Conservation (phyloP, 2,113 vertebrate species). For the Ovibos moschatus region DNA sequence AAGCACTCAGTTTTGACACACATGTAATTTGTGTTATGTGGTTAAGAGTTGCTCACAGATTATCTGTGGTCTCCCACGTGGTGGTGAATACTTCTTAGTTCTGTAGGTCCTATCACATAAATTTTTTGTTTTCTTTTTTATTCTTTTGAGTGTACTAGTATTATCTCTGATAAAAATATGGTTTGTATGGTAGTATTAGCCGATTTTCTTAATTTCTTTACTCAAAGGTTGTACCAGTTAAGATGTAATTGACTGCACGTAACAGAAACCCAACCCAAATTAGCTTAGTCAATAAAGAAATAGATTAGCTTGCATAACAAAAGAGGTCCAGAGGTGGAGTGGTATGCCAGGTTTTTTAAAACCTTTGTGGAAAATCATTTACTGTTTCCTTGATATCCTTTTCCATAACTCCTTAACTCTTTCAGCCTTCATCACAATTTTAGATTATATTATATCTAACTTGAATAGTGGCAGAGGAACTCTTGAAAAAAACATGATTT, state of each 20-base stretch:
- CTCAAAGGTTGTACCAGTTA: not conserved
- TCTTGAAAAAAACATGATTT: not conserved
- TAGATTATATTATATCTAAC: not conserved
- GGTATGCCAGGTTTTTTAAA: not conserved
- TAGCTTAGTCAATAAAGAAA: not conserved
- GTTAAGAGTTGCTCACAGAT: not conserved
- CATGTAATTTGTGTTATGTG: not conserved
- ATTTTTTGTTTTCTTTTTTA: not conserved
- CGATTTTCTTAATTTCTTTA: slow-evolving; percentile 8
- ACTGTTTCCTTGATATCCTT: not conserved
- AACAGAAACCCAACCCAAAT: not conserved
- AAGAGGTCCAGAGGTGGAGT: not conserved
- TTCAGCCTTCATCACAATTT: not conserved
- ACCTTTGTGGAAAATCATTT: not conserved
- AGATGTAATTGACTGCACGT: not conserved
- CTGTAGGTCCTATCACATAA: not conserved
- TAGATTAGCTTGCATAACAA: not conserved
- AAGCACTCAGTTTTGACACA: not conserved
- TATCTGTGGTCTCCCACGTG: not conserved
- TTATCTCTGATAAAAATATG: not conserved
- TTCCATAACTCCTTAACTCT: not conserved
- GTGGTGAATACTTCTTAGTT: not conserved
- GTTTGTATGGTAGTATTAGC: not conserved
- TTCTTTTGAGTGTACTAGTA: not conserved
- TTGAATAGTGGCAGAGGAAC: not conserved